Evolutionary conservation across 2,888 invertebrate genomes (phyloP).

Genomic region (Entomobrya multifasciata): DNA sequence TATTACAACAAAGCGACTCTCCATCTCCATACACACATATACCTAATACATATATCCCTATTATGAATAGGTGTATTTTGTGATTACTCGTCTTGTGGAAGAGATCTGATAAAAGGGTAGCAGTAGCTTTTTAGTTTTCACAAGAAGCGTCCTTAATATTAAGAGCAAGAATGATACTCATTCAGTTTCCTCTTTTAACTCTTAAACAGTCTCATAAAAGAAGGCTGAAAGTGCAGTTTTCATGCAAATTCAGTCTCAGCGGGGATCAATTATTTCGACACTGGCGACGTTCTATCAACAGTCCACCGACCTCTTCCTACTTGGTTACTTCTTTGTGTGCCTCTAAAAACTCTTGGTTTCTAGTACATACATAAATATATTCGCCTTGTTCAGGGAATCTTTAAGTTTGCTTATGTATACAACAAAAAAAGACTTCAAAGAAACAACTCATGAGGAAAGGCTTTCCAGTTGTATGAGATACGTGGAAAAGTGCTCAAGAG

Average conservation of each 20-base stretch:
- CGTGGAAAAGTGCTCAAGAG: neutral
- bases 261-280: conserved; percentile 77
- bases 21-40: too few species aligned
- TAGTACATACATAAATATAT: conserved; percentile 28
- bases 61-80: too few species aligned
- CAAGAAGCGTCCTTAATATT: conserved; percentile 17
- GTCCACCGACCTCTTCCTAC: conserved; percentile 34
- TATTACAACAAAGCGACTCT: neutral
- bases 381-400: conserved; percentile 31
- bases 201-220: conserved; percentile 76
- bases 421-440: conserved; percentile 21
- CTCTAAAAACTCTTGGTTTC: too few species aligned
- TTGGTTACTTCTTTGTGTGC: neutral
- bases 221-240: conserved; percentile 75
- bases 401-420: neutral
- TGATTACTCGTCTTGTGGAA: neutral
- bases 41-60: too few species aligned
- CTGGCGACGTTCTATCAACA: conserved; percentile 66
- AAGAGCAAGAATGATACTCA: conserved; percentile 61
- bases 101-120: neutral
- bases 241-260: conserved; percentile 76
- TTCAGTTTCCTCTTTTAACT: conserved; percentile 70
- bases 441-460: conserved; percentile 19
- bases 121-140: conserved; percentile 11
- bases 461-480: neutral